Evolutionary conservation across 2,797 vertebrate genomes (phyloP).

Genomic region (Sebastes taczanowskii): DNA sequence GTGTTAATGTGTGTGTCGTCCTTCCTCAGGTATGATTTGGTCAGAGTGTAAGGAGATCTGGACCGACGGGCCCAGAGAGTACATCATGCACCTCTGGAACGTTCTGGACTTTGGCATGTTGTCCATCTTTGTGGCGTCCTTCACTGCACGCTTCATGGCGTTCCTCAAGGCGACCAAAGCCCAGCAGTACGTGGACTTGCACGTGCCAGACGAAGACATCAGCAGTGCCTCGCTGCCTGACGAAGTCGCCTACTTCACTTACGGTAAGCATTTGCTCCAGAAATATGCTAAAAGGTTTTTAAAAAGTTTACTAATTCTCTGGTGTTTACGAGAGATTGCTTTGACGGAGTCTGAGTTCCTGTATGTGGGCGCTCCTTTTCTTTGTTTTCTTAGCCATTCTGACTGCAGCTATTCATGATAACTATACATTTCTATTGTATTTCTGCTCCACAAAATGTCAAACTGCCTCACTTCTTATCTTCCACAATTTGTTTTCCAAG

Average conservation of each 20-base stretch:
- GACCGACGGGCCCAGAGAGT: slow-evolving; percentile 94
- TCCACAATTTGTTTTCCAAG: not conserved
- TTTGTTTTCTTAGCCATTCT: not conserved
- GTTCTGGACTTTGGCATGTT: slow-evolving; percentile 97
- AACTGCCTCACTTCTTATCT: not conserved
- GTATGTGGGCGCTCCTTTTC: not conserved
- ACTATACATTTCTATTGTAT: not conserved
- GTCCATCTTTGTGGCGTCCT: slow-evolving; percentile 95
- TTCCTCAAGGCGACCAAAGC: slow-evolving; percentile 96
- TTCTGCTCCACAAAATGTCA: not conserved
- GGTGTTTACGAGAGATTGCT: not conserved
- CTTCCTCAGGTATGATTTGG: slow-evolving; percentile 91
- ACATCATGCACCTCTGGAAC: slow-evolving; percentile 95
- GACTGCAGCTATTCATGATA: not conserved
- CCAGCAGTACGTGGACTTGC: slow-evolving; percentile 92
- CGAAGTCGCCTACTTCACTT: slow-evolving; percentile 95
- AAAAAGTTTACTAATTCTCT: not conserved
- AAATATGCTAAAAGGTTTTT: not conserved
- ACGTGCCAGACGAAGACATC: slow-evolving; percentile 89
- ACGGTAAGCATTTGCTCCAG: slow-evolving; percentile 81
- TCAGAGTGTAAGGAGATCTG: slow-evolving; percentile 98
- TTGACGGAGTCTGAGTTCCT: not conserved
- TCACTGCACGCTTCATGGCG: slow-evolving; percentile 96
- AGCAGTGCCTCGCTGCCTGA: slow-evolving; percentile 91
- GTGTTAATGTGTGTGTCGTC: not conserved